Evolutionary conservation across 1,140 invertebrate species (phyloP).

Genomic region (Vanessa atalanta): DNA sequence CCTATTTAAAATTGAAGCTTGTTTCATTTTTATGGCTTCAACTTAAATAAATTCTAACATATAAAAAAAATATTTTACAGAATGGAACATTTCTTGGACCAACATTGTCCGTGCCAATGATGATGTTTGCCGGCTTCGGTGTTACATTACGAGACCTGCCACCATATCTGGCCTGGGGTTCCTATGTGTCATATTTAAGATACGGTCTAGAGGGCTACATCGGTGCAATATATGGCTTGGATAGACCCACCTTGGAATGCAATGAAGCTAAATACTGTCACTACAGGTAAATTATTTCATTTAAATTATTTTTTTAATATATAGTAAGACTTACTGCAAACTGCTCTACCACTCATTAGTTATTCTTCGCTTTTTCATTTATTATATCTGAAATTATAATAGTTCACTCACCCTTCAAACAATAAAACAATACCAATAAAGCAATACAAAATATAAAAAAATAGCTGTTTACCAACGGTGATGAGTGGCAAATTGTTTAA

Average conservation of each 20-base stretch:
- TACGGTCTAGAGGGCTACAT: conserved; percentile 93
- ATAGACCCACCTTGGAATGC: conserved; percentile 85
- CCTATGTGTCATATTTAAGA: conserved; percentile 92
- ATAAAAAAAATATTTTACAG: conserved; percentile 57
- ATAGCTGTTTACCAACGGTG: too few relatives aligned
- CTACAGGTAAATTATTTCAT: conserved; percentile 81
- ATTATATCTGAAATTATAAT: too few relatives aligned
- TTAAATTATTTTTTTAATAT: not conserved
- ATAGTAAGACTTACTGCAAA: not conserved
- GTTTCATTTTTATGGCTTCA: too few relatives aligned
- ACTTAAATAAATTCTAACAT: too few relatives aligned
- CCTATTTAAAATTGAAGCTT: too few relatives aligned
- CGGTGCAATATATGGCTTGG: conserved; percentile 90
- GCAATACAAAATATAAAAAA: too few relatives aligned
- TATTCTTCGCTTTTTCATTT: too few relatives aligned
- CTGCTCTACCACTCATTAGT: too few relatives aligned
- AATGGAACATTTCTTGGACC: conserved; percentile 92
- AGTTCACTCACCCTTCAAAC: too few relatives aligned
- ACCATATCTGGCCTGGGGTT: conserved; percentile 91
- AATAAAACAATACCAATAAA: too few relatives aligned
- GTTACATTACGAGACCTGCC: conserved; percentile 89
- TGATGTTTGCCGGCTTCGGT: conserved; percentile 94
- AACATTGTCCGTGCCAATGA: conserved; percentile 89
- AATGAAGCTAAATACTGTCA: conserved; percentile 85
- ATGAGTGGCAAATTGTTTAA: too few relatives aligned